These are phyloP conservation scores for Bufo gargarizans DNA, from an alignment of 2,113 vertebrate genomes.

Conservation along the genomic window DNA sequence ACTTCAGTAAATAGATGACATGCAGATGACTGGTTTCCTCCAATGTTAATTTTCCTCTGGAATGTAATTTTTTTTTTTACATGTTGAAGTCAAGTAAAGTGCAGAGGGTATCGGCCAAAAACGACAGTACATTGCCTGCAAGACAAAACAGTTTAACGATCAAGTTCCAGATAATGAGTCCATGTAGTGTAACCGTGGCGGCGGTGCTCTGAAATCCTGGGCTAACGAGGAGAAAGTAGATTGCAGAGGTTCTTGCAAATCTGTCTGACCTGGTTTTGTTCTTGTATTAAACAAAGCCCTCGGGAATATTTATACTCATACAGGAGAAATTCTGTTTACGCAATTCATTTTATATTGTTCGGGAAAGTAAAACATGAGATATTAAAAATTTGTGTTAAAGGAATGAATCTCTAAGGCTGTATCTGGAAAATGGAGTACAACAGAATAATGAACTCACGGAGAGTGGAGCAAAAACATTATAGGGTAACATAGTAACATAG, in stretches of 20 bases:
- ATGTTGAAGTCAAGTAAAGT: neutral
- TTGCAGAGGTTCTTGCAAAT: conserved; percentile 4
- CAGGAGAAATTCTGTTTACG: conserved; percentile 23
- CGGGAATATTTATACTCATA: conserved; percentile 20
- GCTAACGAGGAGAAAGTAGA: conserved; percentile 16
- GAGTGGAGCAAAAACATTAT: neutral
- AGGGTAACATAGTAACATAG: neutral
- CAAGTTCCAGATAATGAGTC: conserved; percentile 20
- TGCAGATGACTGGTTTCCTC: neutral
- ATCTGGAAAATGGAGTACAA: neutral
- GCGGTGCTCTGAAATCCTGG: neutral
- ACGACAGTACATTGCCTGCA: neutral
- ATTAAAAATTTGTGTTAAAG: neutral
- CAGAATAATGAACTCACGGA: neutral
- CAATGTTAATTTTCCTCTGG: neutral
- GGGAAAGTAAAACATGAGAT: neutral
- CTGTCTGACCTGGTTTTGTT: conserved; percentile 35
- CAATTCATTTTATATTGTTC: conserved; percentile 13
- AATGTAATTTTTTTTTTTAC: conserved; percentile 11
- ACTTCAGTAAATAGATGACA: neutral
- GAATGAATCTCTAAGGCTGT: neutral
- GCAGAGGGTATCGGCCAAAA: neutral
- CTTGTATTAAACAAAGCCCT: neutral
- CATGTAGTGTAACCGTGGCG: neutral
- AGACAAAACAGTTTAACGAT: conserved; percentile 23